Base-by-base conservation (phyloP, 2,113 vertebrate species). In the Podilymbus podiceps region DNA sequence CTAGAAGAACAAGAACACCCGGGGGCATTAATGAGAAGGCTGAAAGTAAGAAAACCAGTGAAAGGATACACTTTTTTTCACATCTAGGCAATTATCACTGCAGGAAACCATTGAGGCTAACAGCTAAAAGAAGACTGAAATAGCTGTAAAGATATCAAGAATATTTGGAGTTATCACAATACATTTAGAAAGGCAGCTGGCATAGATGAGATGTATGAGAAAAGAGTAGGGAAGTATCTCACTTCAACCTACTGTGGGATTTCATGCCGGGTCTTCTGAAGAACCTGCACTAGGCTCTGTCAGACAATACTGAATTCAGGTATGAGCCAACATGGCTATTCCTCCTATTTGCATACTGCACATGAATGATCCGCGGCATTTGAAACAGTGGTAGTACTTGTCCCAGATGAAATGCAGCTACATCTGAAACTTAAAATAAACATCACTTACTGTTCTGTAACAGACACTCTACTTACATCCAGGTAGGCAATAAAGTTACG, bases 41-140 rank as follows among this genome's bases (percentile, higher is more conserved):
- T 69, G 78, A 77, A 95, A 75, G 40, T 49, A 92, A 79, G 47
- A 88, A 90, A 88, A 74, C 5, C 28, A 85, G 14, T 85, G 33
- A 91, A 93, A 93, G 42, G 53, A 85, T 93, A 73, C 23, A 47
- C 20, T 90, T 94, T 55, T 44, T 85, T 94, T 73, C 50, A 74
- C 25, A 85, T 82, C 38, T 64, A 66, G 71, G 58, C 74, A 88
- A 68, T 96, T 83, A 89, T 67, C 42, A 74, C 46, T 52, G 46
- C 71, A 79, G 75, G 49, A 83, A 88, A 62, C 15, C 2, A 0
- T 33, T 58, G 19, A 88, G 33, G 19, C 17, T 73, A 93, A 73
- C 5, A 46, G 47, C 27, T 73, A 68, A 89, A 85, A 52, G 21
- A 95, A 73, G 63, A 64, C 8, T 20, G 9, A 91, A 92, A 82